Percentiles rank a stretch among this genome's conserved stretches.
These are phyloP conservation scores for Montipora capricornis DNA, from an alignment of 64 coral and sea anemone genomes.

Conservation along the genomic window DNA sequence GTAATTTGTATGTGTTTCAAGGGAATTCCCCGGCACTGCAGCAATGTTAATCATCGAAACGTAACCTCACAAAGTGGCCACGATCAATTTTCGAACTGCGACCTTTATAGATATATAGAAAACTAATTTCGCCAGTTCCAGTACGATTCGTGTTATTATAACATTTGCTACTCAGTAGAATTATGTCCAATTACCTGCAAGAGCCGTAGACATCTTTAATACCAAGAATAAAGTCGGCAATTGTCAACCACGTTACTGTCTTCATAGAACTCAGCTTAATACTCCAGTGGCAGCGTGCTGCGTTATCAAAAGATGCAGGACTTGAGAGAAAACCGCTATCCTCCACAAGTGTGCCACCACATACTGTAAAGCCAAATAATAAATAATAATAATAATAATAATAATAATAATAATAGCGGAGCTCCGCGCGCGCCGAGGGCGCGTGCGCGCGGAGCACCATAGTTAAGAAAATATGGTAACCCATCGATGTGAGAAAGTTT, in stretches of 20 bases:
- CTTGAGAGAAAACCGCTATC: neutral
- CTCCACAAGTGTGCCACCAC: neutral
- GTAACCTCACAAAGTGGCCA: too few relatives aligned
- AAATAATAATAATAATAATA: neutral
- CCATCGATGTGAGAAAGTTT: too few relatives aligned
- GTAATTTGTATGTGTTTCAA: too few relatives aligned
- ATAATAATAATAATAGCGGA: neutral
- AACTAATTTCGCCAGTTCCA: too few relatives aligned
- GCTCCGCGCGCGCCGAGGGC: too few relatives aligned
- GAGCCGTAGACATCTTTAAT: neutral
- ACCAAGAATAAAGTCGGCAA: neutral
- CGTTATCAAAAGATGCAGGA: neutral
- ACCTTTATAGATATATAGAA: too few relatives aligned
- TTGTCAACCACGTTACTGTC: neutral
- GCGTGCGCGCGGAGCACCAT: too few relatives aligned
- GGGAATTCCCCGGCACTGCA: too few relatives aligned
- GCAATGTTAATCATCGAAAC: too few relatives aligned
- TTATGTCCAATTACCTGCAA: conserved; percentile 9
- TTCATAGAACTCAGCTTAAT: neutral
- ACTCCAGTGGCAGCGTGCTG: neutral
- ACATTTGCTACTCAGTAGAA: neutral
- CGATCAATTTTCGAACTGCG: too few relatives aligned
- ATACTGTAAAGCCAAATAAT: neutral
- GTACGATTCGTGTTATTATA: too few relatives aligned
- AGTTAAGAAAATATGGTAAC: too few relatives aligned